Base-by-base conservation (phyloP, 1,140 invertebrate species). In the Wasmannia auropunctata region DNA sequence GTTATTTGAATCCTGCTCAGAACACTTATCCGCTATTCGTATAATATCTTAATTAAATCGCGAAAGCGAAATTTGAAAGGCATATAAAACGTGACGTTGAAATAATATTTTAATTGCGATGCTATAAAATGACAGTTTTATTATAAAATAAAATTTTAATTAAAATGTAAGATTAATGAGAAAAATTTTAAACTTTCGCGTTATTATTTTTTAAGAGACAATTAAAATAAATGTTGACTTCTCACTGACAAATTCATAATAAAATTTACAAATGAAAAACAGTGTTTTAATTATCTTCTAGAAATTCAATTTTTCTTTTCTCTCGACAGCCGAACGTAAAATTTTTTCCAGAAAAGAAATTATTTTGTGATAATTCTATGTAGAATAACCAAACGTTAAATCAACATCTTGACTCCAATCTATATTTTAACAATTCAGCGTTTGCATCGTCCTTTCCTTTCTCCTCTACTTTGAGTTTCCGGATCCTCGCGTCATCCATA, bases 121-220 rank as follows among this genome's bases (percentile, higher is more conserved):
- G 28, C 37, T 51, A n/a, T n/a, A 31, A n/a, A 72, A 11, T 14
- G 11, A 37, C n/a, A 4, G 8, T 72, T 72, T 16, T 0, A 16
- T 72, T 22, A 54, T 3, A 8, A 51, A 34, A 72, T 72, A 14
- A 34, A 51, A 1, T 16, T 51, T n/a, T n/a, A 72, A 72, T 56
- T 37, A 16, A 74, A 74, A 74, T 25, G n/a, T 7, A 74, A 62
- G 7, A n/a, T 74, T 74, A 54, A 54, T 54, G 2, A 34, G 49
- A 34, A 2, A 7, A 74, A 16, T 6, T 56, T 54, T 31, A 49
- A 5, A n/a, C 31, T 69, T 31, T 51, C 11, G 3, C 3, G 31
- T 31, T 34, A 6, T 49, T n/a, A 49, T 51, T 34, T 51, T 51
- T 72, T n/a, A 34, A 4, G 19, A 31, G 19, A 34, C 11, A n/a